phyloP scores from a whole-genome alignment of 92 coral and sea anemone genomes.

The Meandrina meandrites region DNA sequence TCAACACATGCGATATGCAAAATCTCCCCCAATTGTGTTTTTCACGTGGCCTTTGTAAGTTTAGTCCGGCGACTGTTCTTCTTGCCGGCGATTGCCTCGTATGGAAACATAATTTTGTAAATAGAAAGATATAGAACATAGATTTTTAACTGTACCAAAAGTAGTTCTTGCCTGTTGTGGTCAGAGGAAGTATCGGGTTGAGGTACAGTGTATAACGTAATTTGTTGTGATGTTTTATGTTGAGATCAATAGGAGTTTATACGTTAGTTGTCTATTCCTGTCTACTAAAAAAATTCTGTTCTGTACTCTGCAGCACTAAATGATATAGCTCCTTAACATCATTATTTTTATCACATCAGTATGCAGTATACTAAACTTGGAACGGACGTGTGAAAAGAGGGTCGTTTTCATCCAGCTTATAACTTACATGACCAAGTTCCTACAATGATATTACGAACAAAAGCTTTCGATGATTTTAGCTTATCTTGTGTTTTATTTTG shows the following conservation, averaged over 20 bases:
- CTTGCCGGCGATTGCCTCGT: conserved; percentile 7
- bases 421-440: neutral
- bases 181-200: neutral
- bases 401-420: neutral
- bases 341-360: neutral
- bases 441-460: neutral
- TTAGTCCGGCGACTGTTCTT: conserved; percentile 11
- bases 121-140: neutral
- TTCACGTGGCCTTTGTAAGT: conserved; percentile 50
- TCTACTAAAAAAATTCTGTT: neutral
- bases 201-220: conserved; percentile 46
- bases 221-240: conserved; percentile 17
- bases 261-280: neutral
- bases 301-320: neutral
- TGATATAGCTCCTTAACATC: neutral
- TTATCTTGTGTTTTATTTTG: neutral
- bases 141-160: neutral
- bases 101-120: neutral
- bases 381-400: neutral
- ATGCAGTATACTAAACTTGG: neutral
- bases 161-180: neutral
- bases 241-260: conserved; percentile 18
- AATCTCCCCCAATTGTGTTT: conserved; percentile 28
- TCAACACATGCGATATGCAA: conserved; percentile 49
- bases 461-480: neutral